Conservation (phyloP, 1,140 invertebrate species). For the Meloidogyne chitwoodi region DNA sequence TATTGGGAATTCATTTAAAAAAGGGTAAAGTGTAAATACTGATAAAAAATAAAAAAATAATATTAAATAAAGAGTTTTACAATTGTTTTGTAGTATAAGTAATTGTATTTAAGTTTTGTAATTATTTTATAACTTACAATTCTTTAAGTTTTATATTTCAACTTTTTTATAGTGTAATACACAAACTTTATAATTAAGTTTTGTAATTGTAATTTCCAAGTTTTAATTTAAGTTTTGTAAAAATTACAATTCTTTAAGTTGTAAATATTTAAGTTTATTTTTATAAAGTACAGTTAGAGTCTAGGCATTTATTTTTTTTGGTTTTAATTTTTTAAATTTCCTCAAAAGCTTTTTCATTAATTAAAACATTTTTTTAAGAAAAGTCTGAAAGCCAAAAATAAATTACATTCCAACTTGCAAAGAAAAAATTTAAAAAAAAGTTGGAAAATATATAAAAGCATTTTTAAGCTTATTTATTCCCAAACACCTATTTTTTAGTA, state of each 20-base stretch:
- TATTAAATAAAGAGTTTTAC: neutral
- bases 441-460: neutral
- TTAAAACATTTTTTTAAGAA: neutral
- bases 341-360: neutral
- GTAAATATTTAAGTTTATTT: neutral
- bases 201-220: neutral
- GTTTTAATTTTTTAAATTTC: no score
- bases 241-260: neutral
- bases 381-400: neutral
- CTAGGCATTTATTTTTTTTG: neutral
- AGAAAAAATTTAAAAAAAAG: neutral
- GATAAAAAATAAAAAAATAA: neutral
- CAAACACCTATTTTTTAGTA: neutral
- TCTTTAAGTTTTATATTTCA: no score
- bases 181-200: neutral
- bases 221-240: neutral
- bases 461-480: neutral
- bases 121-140: no score
- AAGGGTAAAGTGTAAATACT: neutral
- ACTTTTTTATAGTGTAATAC: no score
- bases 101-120: no score
- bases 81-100: no score
- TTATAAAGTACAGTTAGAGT: no score
- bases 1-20: neutral
- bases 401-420: neutral